Base-by-base conservation (phyloP, 2,888 invertebrate genomes). In the Agrotis ipsilon region DNA sequence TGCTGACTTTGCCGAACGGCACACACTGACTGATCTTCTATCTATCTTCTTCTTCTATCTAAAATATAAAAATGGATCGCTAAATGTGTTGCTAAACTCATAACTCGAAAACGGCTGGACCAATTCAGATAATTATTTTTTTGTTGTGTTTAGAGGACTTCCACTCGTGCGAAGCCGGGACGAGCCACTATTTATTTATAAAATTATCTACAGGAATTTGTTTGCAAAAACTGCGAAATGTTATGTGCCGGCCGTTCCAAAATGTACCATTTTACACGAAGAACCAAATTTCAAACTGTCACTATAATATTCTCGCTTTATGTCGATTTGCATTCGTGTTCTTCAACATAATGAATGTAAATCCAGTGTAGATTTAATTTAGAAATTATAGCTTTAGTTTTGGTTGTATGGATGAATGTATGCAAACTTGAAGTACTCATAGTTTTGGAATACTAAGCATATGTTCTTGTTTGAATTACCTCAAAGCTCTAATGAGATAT, bases 361-460 rank as follows among this genome's bases (percentile, higher is more conserved):
- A 76, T 79, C 54, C 52, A 60, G 64, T 62, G 72, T 60, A 63
- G 49, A 79, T 82, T 76, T 52, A 60, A 81, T 75, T 64, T 63
- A 51, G 59, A 14, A 75, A 75, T 75, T 54, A 45, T 49, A 59
- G 61, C 65, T 75, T 57, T 72, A 66, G 68, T 75, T 75, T 60
- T 52, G 51, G 49, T 46, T 16, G 39, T 54, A 49, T 43, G 39
- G 58, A 49, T 43, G 39, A 54, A n/a, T 45, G 24, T 68, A 59
- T 46, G 11, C 21, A 48, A 46, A 63, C 19, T 24, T 78, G 24
- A 43, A 55, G 24, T 48, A n/a, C n/a, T n/a, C n/a, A n/a, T n/a
- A 45, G 54, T 49, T 64, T 65, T 45, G 4, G 48, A 43, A 61
- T 77, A 24, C 19, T 43, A 18, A 64, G 43, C 24, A 60, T 68